A percentile compares a stretch with the other conserved stretches of the same genome.
phyloP scores from a whole-genome alignment of 2,888 invertebrate species.

The Lapara coniferarum region DNA sequence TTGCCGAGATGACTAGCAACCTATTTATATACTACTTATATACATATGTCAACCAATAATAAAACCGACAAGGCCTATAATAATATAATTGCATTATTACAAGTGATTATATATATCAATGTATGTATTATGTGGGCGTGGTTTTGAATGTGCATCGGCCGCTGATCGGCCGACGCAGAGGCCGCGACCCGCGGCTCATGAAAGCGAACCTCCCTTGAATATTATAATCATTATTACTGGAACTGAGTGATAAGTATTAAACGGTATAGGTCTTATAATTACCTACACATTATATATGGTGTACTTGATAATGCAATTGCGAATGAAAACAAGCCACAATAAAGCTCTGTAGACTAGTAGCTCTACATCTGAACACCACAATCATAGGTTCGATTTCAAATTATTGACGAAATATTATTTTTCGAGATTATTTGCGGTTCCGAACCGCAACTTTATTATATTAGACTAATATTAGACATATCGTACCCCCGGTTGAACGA shows the following conservation, averaged over 20 bases:
- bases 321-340: not conserved
- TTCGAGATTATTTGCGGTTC: too few species aligned
- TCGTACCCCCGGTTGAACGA: too few species aligned
- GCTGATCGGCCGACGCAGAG: slow-evolving; percentile 11
- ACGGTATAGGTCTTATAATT: not conserved
- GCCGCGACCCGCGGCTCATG: slow-evolving; percentile 25
- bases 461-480: too few species aligned
- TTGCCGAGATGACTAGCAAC: not conserved
- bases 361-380: too few species aligned
- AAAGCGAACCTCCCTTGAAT: slow-evolving; percentile 23
- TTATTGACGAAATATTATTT: too few species aligned
- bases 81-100: not conserved
- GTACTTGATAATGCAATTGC: not conserved
- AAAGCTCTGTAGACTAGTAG: too few species aligned
- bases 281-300: not conserved
- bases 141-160: slow-evolving; percentile 7
- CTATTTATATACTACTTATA: too few species aligned
- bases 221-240: slow-evolving; percentile 22
- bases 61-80: not conserved
- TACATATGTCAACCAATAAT: not conserved
- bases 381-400: too few species aligned
- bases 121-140: slow-evolving; percentile 12
- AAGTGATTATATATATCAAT: not conserved
- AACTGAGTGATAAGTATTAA: slow-evolving; percentile 9
- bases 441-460: too few species aligned